These are phyloP conservation scores for Ophonus ardosiacus DNA, from an alignment of 2,888 invertebrate species.

Conservation along the genomic window DNA sequence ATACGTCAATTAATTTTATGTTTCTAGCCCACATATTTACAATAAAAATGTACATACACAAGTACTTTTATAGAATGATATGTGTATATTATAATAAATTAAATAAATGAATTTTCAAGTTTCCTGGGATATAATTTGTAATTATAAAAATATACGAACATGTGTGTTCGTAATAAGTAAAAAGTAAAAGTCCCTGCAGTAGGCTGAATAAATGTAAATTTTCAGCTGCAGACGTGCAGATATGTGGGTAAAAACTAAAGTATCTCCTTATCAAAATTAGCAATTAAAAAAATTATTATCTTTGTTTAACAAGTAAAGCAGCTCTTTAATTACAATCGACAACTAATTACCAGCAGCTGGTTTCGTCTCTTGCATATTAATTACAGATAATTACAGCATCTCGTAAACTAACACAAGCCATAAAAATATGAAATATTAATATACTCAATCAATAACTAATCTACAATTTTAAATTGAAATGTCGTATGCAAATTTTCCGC, in stretches of 20 bases:
- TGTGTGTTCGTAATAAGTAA: neutral
- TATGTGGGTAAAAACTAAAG: slow-evolving; percentile 2
- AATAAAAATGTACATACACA: too few relatives aligned
- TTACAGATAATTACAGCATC: slow-evolving; percentile 36
- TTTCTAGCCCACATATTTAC: too few relatives aligned
- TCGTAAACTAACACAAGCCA: slow-evolving; percentile 15
- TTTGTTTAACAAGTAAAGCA: slow-evolving; percentile 36
- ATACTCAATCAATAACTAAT: slow-evolving; percentile 13
- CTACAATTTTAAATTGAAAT: slow-evolving; percentile 15
- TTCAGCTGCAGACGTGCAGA: neutral
- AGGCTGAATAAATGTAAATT: neutral
- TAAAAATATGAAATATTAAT: slow-evolving; percentile 44
- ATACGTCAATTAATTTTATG: too few relatives aligned
- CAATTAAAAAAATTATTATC: slow-evolving; percentile 35
- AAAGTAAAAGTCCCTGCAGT: neutral
- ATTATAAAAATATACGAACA: neutral
- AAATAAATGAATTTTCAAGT: too few relatives aligned
- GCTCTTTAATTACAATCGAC: slow-evolving; percentile 48
- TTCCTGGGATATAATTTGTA: neutral
- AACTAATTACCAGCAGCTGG: slow-evolving; percentile 38
- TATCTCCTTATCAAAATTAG: slow-evolving; percentile 27
- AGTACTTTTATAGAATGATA: too few relatives aligned
- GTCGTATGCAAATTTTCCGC: slow-evolving; percentile 22
- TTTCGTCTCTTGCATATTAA: slow-evolving; percentile 24
- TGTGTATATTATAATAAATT: too few relatives aligned